Evolutionary conservation across 2,113 vertebrate genomes (phyloP), one percentile per base, ranked within the genome.

Genomic region (Leptodactylus fuscus): DNA sequence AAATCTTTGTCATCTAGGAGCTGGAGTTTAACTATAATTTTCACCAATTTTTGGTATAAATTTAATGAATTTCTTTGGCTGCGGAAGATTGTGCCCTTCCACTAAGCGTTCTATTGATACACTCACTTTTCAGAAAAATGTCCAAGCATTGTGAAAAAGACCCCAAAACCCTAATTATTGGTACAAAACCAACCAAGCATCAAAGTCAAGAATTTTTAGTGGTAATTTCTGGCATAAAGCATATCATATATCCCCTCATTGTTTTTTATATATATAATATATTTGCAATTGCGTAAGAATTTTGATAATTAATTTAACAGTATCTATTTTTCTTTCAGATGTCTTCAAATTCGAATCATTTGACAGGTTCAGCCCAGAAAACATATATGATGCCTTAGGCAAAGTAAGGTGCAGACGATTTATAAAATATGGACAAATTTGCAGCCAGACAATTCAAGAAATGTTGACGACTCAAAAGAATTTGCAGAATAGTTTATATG

Each of bases 381-480:
- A 58, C 67, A 83, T 83, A 53, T 58, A 83, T 36, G 22, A 27
- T 73, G 81, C 81, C 48, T 34, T 41, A 53, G 29, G 81, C 24
- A 82, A 83, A 44, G 34, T 27, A 74, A 22, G 22, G 15, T 65
- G 24, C 27, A 58, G 6, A 29, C 51, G 9, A 16, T 65, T 65
- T 65, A 74, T 44, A 58, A 55, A 74, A 58, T 74, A 12, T 60
- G 48, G 41, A 36, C 27, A 36, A 29, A 55, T 70, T 74, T 48
- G 27, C 16, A 13, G n/a, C n/a, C n/a, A n/a, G 24, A 62, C 3
- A 29, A 29, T 32, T 9, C 13, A 65, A 65, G 60, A 29, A 65
- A 5, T 65, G 24, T 29, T n/a, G n/a, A n/a, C n/a, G 32, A 58
- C 8, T 22, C 55, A n/a, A 58, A 58, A 8, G n/a, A 29, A 29